Conservation (phyloP, 2,113 vertebrate species). For the Elephantulus edwardii region DNA sequence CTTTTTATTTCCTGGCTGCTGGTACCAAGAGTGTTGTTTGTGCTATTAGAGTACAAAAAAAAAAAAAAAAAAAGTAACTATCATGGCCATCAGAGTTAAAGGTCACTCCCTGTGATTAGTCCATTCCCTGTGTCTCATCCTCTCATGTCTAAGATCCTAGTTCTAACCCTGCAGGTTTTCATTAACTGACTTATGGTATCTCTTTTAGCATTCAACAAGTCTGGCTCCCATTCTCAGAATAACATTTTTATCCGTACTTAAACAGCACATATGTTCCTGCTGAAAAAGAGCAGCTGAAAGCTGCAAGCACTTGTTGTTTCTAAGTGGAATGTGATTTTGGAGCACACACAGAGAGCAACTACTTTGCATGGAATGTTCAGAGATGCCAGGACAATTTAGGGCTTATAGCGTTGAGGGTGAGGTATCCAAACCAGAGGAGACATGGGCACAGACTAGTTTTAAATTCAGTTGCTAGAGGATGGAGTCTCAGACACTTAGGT, state of each 20-base stretch:
- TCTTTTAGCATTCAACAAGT: not conserved
- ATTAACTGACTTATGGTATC: not conserved
- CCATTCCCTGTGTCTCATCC: not conserved
- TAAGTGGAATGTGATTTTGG: not conserved
- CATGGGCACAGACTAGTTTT: not conserved
- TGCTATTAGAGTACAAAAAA: too few species aligned
- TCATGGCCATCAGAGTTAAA: not conserved
- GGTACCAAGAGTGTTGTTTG: too few species aligned
- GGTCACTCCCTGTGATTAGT: too few species aligned
- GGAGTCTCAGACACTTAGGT: slow-evolving; percentile 18
- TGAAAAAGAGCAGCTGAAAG: slow-evolving; percentile 60
- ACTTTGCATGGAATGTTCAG: not conserved
- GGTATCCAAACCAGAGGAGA: not conserved
- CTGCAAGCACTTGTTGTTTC: not conserved
- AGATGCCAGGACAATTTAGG: not conserved
- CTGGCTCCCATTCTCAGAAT: slow-evolving; percentile 31
- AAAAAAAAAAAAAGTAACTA: not conserved
- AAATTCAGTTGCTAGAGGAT: slow-evolving; percentile 22
- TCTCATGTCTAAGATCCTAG: not conserved
- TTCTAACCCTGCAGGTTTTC: not conserved
- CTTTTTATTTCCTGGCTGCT: too few species aligned
- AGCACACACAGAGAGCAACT: not conserved
- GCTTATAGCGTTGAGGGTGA: not conserved
- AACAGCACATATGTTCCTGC: slow-evolving; percentile 57
- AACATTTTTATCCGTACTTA: slow-evolving; percentile 31